phyloP scores from a whole-genome alignment of 2,113 vertebrate genomes.

The Edolisoma coerulescens region DNA sequence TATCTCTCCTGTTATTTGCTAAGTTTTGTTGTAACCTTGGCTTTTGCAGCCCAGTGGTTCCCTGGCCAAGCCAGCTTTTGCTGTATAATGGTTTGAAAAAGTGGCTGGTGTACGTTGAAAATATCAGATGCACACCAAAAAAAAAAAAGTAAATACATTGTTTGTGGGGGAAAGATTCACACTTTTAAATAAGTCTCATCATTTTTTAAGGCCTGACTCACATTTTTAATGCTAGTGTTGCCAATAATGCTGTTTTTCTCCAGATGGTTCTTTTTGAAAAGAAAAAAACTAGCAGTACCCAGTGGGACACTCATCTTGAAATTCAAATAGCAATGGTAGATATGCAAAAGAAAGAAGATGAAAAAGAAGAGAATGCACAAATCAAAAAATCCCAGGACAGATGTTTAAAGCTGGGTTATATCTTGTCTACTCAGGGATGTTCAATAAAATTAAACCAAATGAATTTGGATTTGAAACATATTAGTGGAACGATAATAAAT shows the following conservation, averaged over 20 bases:
- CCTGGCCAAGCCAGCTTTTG: background rate
- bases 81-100: background rate
- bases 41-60: background rate
- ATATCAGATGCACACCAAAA: background rate
- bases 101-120: background rate
- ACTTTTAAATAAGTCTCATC: background rate
- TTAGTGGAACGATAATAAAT: background rate
- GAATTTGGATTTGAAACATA: conserved; percentile 2
- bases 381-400: background rate
- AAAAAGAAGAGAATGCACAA: background rate
- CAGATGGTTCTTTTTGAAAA: conserved; percentile 25
- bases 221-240: conserved; percentile 31
- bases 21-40: background rate
- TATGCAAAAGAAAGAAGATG: background rate
- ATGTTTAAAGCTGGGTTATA: conserved; percentile 7
- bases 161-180: background rate
- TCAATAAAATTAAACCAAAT: conserved; percentile 18
- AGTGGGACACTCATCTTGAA: conserved; percentile 10
- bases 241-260: conserved; percentile 38
- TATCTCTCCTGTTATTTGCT: background rate
- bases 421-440: background rate
- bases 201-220: conserved; percentile 11
- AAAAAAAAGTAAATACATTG: background rate
- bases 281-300: background rate
- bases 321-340: background rate